Evolutionary conservation across 2,113 vertebrate genomes (phyloP), one percentile per base, ranked within the genome.

Genomic region (Archilochus colubris): DNA sequence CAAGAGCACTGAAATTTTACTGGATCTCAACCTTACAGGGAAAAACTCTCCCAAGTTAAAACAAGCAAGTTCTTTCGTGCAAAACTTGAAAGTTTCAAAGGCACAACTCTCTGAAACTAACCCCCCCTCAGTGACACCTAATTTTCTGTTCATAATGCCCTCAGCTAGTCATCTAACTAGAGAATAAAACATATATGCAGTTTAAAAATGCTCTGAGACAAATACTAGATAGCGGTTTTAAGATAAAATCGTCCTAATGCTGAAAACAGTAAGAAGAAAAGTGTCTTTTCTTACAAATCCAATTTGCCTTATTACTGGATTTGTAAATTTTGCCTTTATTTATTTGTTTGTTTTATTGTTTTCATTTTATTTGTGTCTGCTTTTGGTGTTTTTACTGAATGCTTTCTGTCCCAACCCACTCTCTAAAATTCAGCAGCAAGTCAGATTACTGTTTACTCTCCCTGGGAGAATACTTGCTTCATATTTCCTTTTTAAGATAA

Each of bases 401-500:
- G 23, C 8, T 78, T 4, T 78, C 33, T 80, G 23, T 48, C 38
- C 18, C 44, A 48, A 1, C 31, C 21, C 31, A 25, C 38, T 38
- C 55, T 82, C 38, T 68, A 58, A 86, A 95, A 75, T 74, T 80
- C 3, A 0, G 6, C 74, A 78, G 36, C 57, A 72, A 88, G 68
- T 90, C 70, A 61, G 64, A 68, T 90, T 78, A 23, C 21, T 76
- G 12, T 91, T 94, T 92, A 48, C 66, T 90, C 30, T 94, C 24
- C 59, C 61, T 53, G 57, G 16, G 82, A 93, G 91, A 85, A 86
- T 58, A 33, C 38, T 62, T 93, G 33, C 23, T 90, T 92, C 31
- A 16, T 91, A 80, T 93, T 96, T 91, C 33, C 76, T 80, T 88
- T 80, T 86, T 57, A 70, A 90, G 76, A 92, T 93, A 94, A 76